Percentiles rank a stretch among this genome's conserved stretches.
phyloP scores from a whole-genome alignment of 1,140 invertebrate genomes.

The Gryon sp. region DNA sequence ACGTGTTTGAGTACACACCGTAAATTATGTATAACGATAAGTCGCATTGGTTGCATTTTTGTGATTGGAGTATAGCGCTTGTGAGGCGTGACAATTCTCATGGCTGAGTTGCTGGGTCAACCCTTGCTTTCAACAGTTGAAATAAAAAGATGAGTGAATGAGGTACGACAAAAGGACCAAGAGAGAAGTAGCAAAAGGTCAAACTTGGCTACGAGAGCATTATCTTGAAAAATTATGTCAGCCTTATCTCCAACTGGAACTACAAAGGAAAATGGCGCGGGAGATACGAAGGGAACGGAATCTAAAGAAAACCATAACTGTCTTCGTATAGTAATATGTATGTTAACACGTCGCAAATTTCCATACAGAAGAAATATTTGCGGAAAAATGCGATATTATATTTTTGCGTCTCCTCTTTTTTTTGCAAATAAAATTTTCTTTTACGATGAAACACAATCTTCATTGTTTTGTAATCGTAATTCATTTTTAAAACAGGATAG shows the following conservation, averaged over 20 bases:
- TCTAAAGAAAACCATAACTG: conserved; percentile 68
- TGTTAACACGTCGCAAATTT: conserved; percentile 44
- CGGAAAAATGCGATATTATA: conserved; percentile 8
- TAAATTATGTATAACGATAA: conserved; percentile 18
- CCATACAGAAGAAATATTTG: conserved; percentile 64
- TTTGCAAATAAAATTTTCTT: conserved; percentile 13
- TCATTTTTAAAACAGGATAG: too few species aligned
- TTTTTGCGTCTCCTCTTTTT: too few species aligned
- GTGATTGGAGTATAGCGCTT: conserved; percentile 7
- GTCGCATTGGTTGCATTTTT: conserved; percentile 11
- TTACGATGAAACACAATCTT: conserved; percentile 1
- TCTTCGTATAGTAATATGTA: conserved; percentile 33
- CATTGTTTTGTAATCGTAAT: conserved; percentile 7
- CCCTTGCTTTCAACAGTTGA: conserved; percentile 48
- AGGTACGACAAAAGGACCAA: conserved; percentile 29
- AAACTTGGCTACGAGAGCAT: conserved; percentile 35
- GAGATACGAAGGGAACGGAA: conserved; percentile 67
- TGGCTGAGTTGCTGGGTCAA: conserved; percentile 29
- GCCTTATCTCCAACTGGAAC: conserved; percentile 68
- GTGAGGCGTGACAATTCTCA: conserved; percentile 22
- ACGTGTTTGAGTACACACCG: not conserved
- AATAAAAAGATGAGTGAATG: conserved; percentile 54
- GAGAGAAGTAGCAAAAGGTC: conserved; percentile 19
- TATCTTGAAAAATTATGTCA: conserved; percentile 75
- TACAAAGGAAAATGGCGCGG: conserved; percentile 64